phyloP scores from a whole-genome alignment of 2,113 vertebrate species.

The Passer montanus region DNA sequence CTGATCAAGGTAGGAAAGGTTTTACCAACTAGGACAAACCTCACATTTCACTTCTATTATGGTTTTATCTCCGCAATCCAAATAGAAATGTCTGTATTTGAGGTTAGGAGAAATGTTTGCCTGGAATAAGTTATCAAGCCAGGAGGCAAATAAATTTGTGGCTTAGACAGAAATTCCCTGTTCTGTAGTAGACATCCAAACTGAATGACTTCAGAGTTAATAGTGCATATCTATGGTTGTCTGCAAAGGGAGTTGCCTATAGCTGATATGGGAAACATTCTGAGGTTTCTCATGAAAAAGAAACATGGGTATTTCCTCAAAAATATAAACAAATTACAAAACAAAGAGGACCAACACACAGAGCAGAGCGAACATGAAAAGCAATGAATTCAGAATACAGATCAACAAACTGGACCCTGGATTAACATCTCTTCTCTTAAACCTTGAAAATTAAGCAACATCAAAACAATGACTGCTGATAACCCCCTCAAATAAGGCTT shows the following conservation, averaged over 20 bases:
- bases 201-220: not conserved
- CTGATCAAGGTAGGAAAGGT: not conserved
- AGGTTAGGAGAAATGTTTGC: not conserved
- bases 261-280: not conserved
- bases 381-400: not conserved
- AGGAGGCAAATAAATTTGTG: not conserved
- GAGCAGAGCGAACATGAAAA: not conserved
- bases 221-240: not conserved
- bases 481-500: conserved; percentile 27
- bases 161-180: not conserved
- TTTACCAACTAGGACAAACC: not conserved
- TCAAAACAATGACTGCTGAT: conserved; percentile 50
- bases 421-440: conserved; percentile 1
- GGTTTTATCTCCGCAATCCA: not conserved
- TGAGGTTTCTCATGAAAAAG: not conserved
- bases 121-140: not conserved
- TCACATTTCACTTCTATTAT: not conserved
- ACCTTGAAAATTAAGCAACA: conserved; percentile 37
- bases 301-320: not conserved
- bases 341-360: not conserved
- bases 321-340: not conserved
- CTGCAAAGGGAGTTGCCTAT: not conserved
- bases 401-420: conserved; percentile 1
- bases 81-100: not conserved
- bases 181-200: not conserved